Evolutionary conservation across 2,888 invertebrate species (phyloP), one percentile per base, ranked within the genome.

Genomic region (Rambutsinella grinnellia): DNA sequence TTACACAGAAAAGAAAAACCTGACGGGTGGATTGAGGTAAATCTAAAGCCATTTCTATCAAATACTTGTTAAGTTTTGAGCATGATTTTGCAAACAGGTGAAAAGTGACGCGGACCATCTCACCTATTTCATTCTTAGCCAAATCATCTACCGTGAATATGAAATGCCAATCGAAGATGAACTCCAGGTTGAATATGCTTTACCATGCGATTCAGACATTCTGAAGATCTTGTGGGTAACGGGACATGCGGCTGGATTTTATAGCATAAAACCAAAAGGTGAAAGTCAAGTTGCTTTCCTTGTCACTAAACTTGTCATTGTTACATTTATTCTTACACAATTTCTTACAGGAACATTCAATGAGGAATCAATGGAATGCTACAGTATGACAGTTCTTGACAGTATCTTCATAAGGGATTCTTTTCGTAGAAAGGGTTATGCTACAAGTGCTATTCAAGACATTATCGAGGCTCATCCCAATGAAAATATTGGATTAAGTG

Each of bases 201-300:
- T 82, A 56, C 85, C 85, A 10, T 84, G 84, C 54, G 67, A 83
- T 17, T 76, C 70, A 17, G 86, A 86, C 72, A 74, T 85, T 21
- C 78, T 85, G 28, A 84, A 83, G 77, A 49, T 84, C 36, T 60
- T 83, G 71, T 87, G 86, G 86, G 69, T 83, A 23, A 77, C 84
- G 28, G 85, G 85, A 27, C 83, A 78, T 68, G 85, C 86, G 44
- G 81, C 86, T 57, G 87, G 86, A 54, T 87, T 87, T 83, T 87
- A 87, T 74, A 86, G 86, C 0, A 77, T 87, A 10, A 87, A 87
- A 84, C 84, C 83, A 13, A 86, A 86, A 86, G 87, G 87, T 87
- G 81, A 70, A n/a, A 24, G n/a, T 13, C n/a, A 56, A 56, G 10
- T 56, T 5, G n/a, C 5, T 21, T 19, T 51, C 8, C 51, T 51